A percentile compares a stretch with the other conserved stretches of the same genome.
phyloP scores from a whole-genome alignment of 2,888 invertebrate species.

The Ornithoptera priamus region DNA sequence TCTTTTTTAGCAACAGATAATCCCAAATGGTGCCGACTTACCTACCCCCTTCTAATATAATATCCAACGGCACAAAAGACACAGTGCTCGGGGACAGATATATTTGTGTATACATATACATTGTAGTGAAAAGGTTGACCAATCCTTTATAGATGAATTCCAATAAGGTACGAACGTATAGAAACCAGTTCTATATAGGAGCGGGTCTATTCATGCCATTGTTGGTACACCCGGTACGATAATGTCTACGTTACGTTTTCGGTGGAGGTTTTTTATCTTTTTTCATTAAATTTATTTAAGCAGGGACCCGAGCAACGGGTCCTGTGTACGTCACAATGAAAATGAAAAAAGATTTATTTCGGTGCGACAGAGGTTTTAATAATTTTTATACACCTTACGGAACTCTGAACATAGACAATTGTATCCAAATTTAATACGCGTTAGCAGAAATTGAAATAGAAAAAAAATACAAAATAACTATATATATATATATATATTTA shows the following conservation, averaged over 20 bases:
- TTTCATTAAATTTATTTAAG: slow-evolving; percentile 35
- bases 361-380: too few relatives aligned
- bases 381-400: too few relatives aligned
- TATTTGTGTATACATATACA: slow-evolving; percentile 27
- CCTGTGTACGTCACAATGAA: slow-evolving; percentile 18
- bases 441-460: too few relatives aligned
- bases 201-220: slow-evolving; percentile 55
- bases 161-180: slow-evolving; percentile 67
- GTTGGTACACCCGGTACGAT: slow-evolving; percentile 39
- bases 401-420: too few relatives aligned
- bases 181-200: slow-evolving; percentile 52
- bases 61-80: slow-evolving; percentile 42
- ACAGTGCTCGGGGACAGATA: slow-evolving; percentile 33
- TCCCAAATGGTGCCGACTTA: slow-evolving; percentile 34
- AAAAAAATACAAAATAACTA: too few relatives aligned
- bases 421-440: too few relatives aligned
- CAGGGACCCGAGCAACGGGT: slow-evolving; percentile 14
- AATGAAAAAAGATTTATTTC: background rate
- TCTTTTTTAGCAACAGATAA: slow-evolving; percentile 38
- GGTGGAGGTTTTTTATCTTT: slow-evolving; percentile 23
- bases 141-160: slow-evolving; percentile 70
- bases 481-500: too few relatives aligned
- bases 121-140: slow-evolving; percentile 66
- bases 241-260: slow-evolving; percentile 32
- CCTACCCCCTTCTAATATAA: slow-evolving; percentile 32